phyloP scores from a whole-genome alignment of 2,113 vertebrate genomes.

The Laticauda colubrina region DNA sequence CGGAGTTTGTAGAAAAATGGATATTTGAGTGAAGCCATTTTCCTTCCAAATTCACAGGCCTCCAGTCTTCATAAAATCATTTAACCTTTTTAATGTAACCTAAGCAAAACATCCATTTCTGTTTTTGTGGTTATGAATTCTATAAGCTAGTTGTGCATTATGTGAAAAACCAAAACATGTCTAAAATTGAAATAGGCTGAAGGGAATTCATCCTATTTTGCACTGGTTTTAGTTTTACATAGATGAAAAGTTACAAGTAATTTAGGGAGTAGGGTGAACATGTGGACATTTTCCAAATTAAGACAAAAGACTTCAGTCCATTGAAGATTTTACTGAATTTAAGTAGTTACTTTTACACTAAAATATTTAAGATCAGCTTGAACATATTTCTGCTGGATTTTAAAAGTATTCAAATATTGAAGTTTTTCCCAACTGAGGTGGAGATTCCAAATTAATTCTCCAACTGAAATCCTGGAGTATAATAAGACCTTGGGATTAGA shows the following conservation, averaged over 20 bases:
- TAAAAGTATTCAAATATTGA: not conserved
- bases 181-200: not conserved
- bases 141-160: not conserved
- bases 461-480: too few species aligned
- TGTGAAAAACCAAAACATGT: not conserved
- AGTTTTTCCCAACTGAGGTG: not conserved
- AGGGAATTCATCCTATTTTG: not conserved
- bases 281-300: not conserved
- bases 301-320: not conserved
- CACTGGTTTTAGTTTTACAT: not conserved
- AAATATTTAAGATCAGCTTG: not conserved
- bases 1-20: not conserved
- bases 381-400: not conserved
- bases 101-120: not conserved
- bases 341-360: not conserved
- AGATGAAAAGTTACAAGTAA: not conserved
- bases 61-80: not conserved
- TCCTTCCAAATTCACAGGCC: not conserved
- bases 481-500: not conserved
- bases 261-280: not conserved
- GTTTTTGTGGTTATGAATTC: not conserved
- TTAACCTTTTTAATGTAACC: not conserved
- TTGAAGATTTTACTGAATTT: not conserved
- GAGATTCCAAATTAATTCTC: not conserved
- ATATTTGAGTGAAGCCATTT: not conserved